Conservation (phyloP, 92 coral and sea anemone genomes). For the Paramuricea clavata region DNA sequence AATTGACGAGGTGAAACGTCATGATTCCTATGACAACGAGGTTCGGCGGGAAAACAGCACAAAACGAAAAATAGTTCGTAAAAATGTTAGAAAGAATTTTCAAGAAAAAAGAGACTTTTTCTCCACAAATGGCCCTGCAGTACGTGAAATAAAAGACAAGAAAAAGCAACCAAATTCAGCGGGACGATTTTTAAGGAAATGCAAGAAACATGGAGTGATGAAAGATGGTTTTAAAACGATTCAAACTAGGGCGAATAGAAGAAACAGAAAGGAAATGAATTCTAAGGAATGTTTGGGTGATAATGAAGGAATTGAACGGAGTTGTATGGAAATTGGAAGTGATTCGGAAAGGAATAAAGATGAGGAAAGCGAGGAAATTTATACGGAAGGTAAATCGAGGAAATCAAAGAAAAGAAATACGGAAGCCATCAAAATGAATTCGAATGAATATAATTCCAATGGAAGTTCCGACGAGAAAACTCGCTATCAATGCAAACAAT, state of each 20-base stretch:
- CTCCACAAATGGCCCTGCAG: not conserved
- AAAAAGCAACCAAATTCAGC: not conserved
- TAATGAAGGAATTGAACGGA: not conserved
- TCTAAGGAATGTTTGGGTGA: not conserved
- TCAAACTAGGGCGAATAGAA: not conserved
- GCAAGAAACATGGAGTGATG: not conserved
- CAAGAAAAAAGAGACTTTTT: not conserved
- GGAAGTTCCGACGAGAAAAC: slow-evolving; percentile 55
- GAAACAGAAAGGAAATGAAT: not conserved
- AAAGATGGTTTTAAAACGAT: no score
- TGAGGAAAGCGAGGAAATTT: not conserved
- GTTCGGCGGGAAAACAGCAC: not conserved
- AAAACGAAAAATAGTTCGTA: not conserved
- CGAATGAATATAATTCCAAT: not conserved
- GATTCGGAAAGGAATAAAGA: not conserved
- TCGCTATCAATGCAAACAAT: slow-evolving; percentile 88
- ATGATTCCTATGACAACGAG: not conserved
- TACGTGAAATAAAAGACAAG: not conserved
- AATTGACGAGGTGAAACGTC: not conserved
- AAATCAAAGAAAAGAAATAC: not conserved
- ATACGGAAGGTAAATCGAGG: not conserved
- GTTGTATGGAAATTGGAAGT: not conserved
- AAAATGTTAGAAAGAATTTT: not conserved
- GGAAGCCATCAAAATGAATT: not conserved
- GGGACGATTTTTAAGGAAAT: not conserved